Conservation (phyloP, 1,140 invertebrate genomes). For the Drosophila gunungcola region DNA sequence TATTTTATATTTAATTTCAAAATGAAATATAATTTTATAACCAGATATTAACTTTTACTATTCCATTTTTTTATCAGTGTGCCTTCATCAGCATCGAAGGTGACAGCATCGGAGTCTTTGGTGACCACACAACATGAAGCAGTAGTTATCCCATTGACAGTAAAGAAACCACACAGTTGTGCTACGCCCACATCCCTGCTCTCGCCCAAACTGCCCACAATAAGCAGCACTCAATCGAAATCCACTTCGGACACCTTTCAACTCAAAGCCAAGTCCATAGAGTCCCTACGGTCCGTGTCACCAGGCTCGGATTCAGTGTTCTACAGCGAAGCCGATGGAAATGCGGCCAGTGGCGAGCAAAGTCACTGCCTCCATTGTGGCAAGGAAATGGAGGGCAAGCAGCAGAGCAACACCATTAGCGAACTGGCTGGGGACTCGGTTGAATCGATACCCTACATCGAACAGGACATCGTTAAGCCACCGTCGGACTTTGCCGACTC, state of each 20-base stretch:
- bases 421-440: constrained; percentile 85
- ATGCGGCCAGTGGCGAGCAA: constrained; percentile 68
- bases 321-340: constrained; percentile 91
- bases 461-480: constrained; percentile 90
- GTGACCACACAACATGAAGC: constrained; percentile 21
- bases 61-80: too few relatives aligned
- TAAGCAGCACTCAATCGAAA: constrained; percentile 56
- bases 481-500: constrained; percentile 95
- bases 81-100: constrained; percentile 13
- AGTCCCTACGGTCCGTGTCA: constrained; percentile 92
- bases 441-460: constrained; percentile 78
- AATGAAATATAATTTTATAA: too few relatives aligned
- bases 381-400: constrained; percentile 88
- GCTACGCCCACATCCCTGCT: constrained; percentile 63
- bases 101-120: constrained; percentile 28
- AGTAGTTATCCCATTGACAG: not conserved
- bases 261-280: constrained; percentile 93
- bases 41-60: too few relatives aligned
- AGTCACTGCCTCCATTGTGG: constrained; percentile 91
- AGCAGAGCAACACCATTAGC: constrained; percentile 77
- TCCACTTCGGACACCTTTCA: constrained; percentile 85
- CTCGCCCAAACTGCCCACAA: constrained; percentile 51
- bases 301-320: constrained; percentile 95
- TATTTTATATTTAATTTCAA: too few relatives aligned
- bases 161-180: constrained; percentile 56